Evolutionary conservation across 2,888 invertebrate species (phyloP), one percentile per base, ranked within the genome.

Genomic region (Mythimna pallens): DNA sequence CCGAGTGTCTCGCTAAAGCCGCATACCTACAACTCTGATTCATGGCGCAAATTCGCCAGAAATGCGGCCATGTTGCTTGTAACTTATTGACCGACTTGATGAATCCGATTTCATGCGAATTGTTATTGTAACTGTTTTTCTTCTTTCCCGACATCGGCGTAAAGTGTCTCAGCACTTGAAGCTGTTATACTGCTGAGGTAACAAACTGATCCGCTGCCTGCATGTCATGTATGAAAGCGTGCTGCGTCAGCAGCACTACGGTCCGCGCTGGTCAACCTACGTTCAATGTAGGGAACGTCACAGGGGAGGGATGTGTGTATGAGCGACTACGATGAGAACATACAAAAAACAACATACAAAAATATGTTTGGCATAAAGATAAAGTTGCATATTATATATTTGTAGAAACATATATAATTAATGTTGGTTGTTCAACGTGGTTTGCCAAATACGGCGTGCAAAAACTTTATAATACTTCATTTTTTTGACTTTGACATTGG

Each of bases 21-120:
- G 40, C 58, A 73, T 67, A 67, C 61, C 58, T 62, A 43, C 67
- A 22, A 52, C 50, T 61, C 50, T 76, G 72, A 72, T 50, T 77
- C 76, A 77, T 17, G 17, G 10, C 47, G 57, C 12, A 22, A 57
- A 62, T 57, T 71, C 50, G n/a, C 54, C 54, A 62, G 43, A 63
- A 63, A 64, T 40, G n/a, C 65, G 58, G 12, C 22, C 20, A n/a
- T 63, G 36, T n/a, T 59, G 50, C 57, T 20, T 63, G 17, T 36
- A 64, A 64, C 30, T 30, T 71, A 62, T 30, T 65, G 40, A 58
- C 30, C 12, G 30, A 50, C 12, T 40, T 20, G 50, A 57, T 62
- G 40, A 65, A n/a, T 65, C 47, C 40, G 14, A 30, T 59, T 40
- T 72, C 20, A 61, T 57, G 7, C 36, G 47, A 63, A 63, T 57